A percentile compares a stretch with the other conserved stretches of the same genome.
Conservation (phyloP, 2,888 invertebrate genomes). For the Osmoderma eremita region DNA sequence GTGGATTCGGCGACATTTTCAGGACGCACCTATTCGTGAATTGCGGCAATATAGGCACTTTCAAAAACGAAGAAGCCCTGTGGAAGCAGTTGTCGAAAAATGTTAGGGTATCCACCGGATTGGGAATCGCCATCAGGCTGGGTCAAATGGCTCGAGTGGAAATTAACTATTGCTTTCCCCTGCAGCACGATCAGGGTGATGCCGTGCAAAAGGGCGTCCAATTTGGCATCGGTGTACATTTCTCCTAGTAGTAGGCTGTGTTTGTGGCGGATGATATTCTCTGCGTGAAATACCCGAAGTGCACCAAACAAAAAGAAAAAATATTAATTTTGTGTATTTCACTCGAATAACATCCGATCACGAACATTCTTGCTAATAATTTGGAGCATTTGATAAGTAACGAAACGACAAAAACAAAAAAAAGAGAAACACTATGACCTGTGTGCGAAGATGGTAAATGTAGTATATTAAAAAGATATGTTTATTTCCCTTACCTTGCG, state of each 20-base stretch:
- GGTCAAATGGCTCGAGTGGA: slow-evolving; percentile 90
- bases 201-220: slow-evolving; percentile 76
- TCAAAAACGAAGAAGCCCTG: slow-evolving; percentile 64
- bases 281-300: neutral
- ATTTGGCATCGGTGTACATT: slow-evolving; percentile 85
- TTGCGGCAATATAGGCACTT: slow-evolving; percentile 80
- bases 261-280: slow-evolving; percentile 5
- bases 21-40: slow-evolving; percentile 91
- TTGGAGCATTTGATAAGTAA: neutral
- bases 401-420: too few relatives aligned
- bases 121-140: slow-evolving; percentile 85
- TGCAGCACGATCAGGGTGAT: slow-evolving; percentile 73
- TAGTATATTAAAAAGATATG: slow-evolving; percentile 17
- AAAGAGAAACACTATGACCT: too few relatives aligned
- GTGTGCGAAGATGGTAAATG: too few relatives aligned
- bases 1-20: slow-evolving; percentile 85
- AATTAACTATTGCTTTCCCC: slow-evolving; percentile 91
- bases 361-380: slow-evolving; percentile 15
- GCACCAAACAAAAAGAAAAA: neutral
- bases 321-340: neutral
- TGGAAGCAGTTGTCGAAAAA: slow-evolving; percentile 64
- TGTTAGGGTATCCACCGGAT: slow-evolving; percentile 80
- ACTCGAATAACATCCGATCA: neutral
- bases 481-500: neutral
- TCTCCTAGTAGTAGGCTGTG: slow-evolving; percentile 68